Evolutionary conservation across 1,140 invertebrate species (phyloP).

Genomic region (Nymphalis io): DNA sequence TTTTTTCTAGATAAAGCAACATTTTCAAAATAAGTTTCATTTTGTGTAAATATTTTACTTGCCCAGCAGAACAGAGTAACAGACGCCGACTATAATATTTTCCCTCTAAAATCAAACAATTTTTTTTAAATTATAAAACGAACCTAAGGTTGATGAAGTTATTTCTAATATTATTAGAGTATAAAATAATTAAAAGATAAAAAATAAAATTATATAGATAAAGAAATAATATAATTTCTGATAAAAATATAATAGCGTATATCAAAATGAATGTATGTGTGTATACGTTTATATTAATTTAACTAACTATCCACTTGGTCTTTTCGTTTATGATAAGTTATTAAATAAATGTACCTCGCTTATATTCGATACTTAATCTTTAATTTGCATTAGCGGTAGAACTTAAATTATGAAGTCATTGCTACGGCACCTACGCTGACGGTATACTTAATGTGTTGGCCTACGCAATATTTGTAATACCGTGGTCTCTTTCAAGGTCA

Average conservation of each 20-base stretch:
- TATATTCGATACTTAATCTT: conserved; percentile 1
- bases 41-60: neutral
- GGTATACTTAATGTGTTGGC: conserved; percentile 33
- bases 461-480: conserved; percentile 50
- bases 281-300: neutral
- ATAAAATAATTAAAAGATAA: neutral
- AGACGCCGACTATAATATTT: neutral
- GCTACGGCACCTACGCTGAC: conserved; percentile 31
- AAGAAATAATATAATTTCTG: neutral
- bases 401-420: conserved; percentile 11
- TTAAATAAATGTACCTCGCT: neutral
- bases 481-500: conserved; percentile 62
- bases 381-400: conserved; percentile 37
- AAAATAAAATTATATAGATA: neutral
- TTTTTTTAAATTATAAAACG: neutral
- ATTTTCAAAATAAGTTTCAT: conserved; percentile 30
- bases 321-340: too few relatives aligned
- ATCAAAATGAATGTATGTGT: neutral
- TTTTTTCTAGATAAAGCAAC: conserved; percentile 67
- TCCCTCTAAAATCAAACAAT: conserved; percentile 13
- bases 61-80: neutral
- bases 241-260: neutral
- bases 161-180: too few relatives aligned
- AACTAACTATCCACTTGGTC: too few relatives aligned
- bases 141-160: too few relatives aligned